Base-by-base conservation (phyloP, 2,888 invertebrate genomes). In the Ichneumon xanthorius region DNA sequence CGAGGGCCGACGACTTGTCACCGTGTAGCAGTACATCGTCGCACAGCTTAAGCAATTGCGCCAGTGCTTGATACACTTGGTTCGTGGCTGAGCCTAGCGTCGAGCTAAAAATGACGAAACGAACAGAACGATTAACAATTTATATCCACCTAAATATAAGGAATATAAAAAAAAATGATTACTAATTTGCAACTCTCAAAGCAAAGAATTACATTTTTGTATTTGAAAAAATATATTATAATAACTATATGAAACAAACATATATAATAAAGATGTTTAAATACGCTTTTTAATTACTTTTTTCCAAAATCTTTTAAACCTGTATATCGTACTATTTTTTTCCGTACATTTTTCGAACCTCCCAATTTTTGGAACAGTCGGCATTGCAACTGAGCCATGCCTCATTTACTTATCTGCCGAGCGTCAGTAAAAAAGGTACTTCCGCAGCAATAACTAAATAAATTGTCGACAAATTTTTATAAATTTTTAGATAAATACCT, bases 11-110 rank as follows among this genome's bases (percentile, higher is more conserved):
- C n/a, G 96, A 95, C 91, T 96, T 95, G 89, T 97, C 96, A 67
- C 96, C 96, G 88, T 96, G 96, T 58, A 97, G 95, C 86, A 98
- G 95, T 73, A 98, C 97, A 94, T 98, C 97, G 94, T 99, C 99
- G 93, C 98, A 98, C 88, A 98, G 95, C 90, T 97, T 97, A 90
- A 99, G 97, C 89, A 99, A 95, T 94, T 97, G 96, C 4, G 98
- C 98, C 86, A 98, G 95, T 87, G 97, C 97, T 89, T 97, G 96
- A 92, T 98, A 98, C 81, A 99, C 96, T 92, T 97, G 97, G 93
- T 97, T 97, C 76, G 97, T 97, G 16, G 98, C 98, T 78, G 97
- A 97, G 91, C 96, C 95, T 89, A 98, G 94, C 67, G 95, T 95
- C 79, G 97, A 96, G 89, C 97, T 97, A 84, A 63, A 71, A 76